Evolutionary conservation across 64 coral and sea anemone genomes (phyloP).

Genomic region (Actinia tenebrosa): DNA sequence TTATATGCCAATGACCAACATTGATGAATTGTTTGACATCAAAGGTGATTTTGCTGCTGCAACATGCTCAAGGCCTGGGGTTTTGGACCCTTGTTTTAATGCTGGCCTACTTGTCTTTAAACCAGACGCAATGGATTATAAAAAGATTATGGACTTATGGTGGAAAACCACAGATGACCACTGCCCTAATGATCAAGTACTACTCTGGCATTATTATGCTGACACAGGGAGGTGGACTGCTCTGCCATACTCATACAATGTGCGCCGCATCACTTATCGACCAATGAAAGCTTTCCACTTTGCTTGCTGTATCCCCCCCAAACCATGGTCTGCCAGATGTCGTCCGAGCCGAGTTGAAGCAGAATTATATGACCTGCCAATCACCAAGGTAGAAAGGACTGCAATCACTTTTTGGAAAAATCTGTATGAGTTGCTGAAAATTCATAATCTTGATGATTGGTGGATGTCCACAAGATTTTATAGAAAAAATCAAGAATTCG

Average conservation of each 20-base stretch:
- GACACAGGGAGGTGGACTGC: slow-evolving; percentile 36
- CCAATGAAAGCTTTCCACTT: slow-evolving; percentile 85
- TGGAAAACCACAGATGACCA: slow-evolving; percentile 43
- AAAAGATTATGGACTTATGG: slow-evolving; percentile 64
- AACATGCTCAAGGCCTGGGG: slow-evolving; percentile 58
- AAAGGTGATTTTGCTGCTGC: slow-evolving; percentile 76
- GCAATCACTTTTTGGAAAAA: slow-evolving; percentile 72
- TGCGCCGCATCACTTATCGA: slow-evolving; percentile 66
- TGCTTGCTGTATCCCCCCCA: slow-evolving; percentile 60
- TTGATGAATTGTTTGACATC: slow-evolving; percentile 72
- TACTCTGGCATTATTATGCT: slow-evolving; percentile 83
- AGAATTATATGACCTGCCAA: slow-evolving; percentile 42
- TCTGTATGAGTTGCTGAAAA: slow-evolving; percentile 53
- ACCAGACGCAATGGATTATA: slow-evolving; percentile 40
- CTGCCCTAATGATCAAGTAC: slow-evolving; percentile 81
- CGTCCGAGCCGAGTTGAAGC: slow-evolving; percentile 60
- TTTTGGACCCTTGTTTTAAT: slow-evolving; percentile 85
- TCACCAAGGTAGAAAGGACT: slow-evolving; percentile 49
- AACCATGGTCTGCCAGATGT: slow-evolving; percentile 73
- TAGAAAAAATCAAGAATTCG: slow-evolving; percentile 53
- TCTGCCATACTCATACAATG: slow-evolving; percentile 63
- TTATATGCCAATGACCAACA: slow-evolving; percentile 62
- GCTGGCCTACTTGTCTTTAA: slow-evolving; percentile 73
- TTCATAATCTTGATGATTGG: slow-evolving; percentile 50
- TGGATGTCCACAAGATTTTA: slow-evolving; percentile 66